Percentiles rank a stretch among this genome's conserved stretches.
Conservation (phyloP, 2,113 vertebrate species). For the Phrynocephalus versicolor region DNA sequence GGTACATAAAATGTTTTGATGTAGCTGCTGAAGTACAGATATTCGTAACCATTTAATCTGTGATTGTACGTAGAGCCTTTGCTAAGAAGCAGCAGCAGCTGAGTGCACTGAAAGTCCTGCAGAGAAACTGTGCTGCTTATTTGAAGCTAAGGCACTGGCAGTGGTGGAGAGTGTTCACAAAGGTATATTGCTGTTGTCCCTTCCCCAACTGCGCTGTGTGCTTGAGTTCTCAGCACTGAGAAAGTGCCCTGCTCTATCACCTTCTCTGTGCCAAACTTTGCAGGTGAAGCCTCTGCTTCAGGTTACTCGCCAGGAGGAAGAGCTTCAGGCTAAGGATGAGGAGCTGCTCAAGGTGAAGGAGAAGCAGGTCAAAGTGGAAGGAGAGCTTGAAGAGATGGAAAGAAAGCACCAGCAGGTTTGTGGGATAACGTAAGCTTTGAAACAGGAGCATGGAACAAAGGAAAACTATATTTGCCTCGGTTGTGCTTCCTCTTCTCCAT, state of each 20-base stretch:
- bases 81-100: slow-evolving; percentile 97
- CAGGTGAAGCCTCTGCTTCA: slow-evolving; percentile 98
- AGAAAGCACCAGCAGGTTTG: slow-evolving; percentile 95
- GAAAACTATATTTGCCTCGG: not conserved
- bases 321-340: slow-evolving; percentile 96
- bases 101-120: slow-evolving; percentile 94
- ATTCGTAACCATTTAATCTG: not conserved
- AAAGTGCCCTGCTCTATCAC: not conserved
- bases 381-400: slow-evolving; percentile 94
- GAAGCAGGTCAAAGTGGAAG: slow-evolving; percentile 92
- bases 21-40: not conserved
- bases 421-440: slow-evolving; percentile 2
- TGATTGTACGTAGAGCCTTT: slow-evolving; percentile 82
- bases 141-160: slow-evolving; percentile 97
- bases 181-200: slow-evolving; percentile 71
- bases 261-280: not conserved
- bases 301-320: slow-evolving; percentile 96
- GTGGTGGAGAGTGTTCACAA: slow-evolving; percentile 99
- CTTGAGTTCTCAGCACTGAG: not conserved
- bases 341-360: slow-evolving; percentile 97
- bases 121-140: slow-evolving; percentile 97
- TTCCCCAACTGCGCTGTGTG: not conserved
- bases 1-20: not conserved
- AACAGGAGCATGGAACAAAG: not conserved
- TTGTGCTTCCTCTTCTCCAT: not conserved